Evolutionary conservation across 2,797 vertebrate genomes (phyloP).

Genomic region (Gallirallus australis): DNA sequence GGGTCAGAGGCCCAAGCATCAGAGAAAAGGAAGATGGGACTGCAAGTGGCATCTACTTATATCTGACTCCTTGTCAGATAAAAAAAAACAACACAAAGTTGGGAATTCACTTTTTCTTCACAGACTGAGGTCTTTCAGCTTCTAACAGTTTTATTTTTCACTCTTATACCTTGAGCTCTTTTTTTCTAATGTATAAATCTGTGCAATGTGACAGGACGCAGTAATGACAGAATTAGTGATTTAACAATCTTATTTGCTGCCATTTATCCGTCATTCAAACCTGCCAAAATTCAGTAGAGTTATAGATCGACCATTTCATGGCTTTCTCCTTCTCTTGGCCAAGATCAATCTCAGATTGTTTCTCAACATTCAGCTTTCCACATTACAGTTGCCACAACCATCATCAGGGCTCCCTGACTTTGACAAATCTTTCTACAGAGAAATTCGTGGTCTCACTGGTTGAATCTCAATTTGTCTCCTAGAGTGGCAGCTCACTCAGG

Average conservation of each 20-base stretch:
- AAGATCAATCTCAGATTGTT: constrained; percentile 53
- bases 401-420: constrained; percentile 1
- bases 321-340: constrained; percentile 22
- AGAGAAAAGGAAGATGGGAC: neutral
- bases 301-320: constrained; percentile 47
- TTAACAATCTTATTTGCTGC: constrained; percentile 46
- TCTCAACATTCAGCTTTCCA: constrained; percentile 30
- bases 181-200: constrained; percentile 24
- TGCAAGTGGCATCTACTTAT: neutral
- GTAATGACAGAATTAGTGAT: constrained; percentile 47
- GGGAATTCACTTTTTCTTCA: constrained; percentile 4
- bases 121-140: neutral
- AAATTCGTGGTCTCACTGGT: neutral
- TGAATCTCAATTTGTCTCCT: neutral
- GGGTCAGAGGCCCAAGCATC: constrained; percentile 47
- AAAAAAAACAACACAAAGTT: neutral
- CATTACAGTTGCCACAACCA: neutral
- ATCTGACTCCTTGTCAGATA: neutral
- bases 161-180: neutral
- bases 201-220: constrained; percentile 33
- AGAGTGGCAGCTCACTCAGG: neutral
- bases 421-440: neutral
- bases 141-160: constrained; percentile 2
- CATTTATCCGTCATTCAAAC: constrained; percentile 50
- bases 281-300: constrained; percentile 39